Evolutionary conservation across 1,140 invertebrate genomes (phyloP).

Genomic region (Brachionus koreanus): DNA sequence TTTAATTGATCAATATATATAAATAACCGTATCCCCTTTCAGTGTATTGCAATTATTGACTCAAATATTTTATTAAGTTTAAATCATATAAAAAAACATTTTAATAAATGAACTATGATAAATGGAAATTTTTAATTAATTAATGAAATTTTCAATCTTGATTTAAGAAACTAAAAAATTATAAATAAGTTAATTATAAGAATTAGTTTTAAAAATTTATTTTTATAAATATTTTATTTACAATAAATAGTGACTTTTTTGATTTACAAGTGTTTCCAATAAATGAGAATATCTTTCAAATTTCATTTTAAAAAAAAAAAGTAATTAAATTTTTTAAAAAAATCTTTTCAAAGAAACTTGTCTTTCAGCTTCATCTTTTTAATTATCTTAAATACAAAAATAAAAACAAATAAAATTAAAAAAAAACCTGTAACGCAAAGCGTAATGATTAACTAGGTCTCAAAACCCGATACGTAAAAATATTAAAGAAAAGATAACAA

Average conservation of each 20-base stretch:
- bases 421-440: not conserved
- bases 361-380: not conserved
- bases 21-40: too few species aligned
- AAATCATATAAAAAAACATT: too few species aligned
- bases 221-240: conserved; percentile 35
- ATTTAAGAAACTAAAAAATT: too few species aligned
- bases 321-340: not conserved
- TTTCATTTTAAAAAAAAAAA: not conserved
- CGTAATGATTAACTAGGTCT: not conserved
- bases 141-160: too few species aligned
- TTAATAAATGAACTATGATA: too few species aligned
- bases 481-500: not conserved
- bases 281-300: not conserved
- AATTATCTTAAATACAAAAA: not conserved
- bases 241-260: not conserved
- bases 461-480: not conserved
- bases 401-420: not conserved
- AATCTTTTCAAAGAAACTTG: conserved; percentile 1
- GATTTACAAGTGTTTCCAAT: not conserved
- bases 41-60: too few species aligned
- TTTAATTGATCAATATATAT: too few species aligned
- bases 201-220: not conserved
- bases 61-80: too few species aligned
- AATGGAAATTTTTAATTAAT: too few species aligned
- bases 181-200: too few species aligned